Base-by-base conservation (phyloP, 2,113 vertebrate species). In the Xenus cinereus region DNA sequence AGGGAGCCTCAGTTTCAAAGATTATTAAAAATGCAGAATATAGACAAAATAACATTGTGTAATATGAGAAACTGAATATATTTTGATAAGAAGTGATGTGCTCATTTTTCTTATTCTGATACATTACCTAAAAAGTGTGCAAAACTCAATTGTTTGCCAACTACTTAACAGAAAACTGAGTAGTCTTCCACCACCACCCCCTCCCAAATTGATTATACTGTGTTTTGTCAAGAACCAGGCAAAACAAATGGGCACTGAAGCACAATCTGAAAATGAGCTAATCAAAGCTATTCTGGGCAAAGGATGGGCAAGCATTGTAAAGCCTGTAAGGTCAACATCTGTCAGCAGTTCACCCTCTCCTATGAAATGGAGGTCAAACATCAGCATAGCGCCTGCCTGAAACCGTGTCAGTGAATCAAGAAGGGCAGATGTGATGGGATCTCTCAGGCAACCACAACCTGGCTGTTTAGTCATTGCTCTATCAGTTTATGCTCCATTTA, bases 241-340 rank as follows among this genome's bases (percentile, higher is more conserved):
- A 89, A 92, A 94, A 71, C n/a, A 90, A 91, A 75, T 6, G 24
- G 57, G 35, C 45, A 63, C 43, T 45, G 73, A 90, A 84, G 69
- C 83, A 92, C 37, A 32, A 27, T 26, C 69, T 69, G 86, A 90
- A 93, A 96, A 90, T 3, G 12, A 97, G 35, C 35, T 96, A 89
- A 95, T 92, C 83, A 90, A 45, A 91, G 33, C 28, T 93, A 26
- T 73, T 89, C 35, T 43, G 71, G 50, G 32, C 30, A 79, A 84
- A 87, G 50, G 45, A 28, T 12, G 54, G 84, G 63, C 59, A 93
- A 82, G 57, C 57, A 19, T 6, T 24, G 20, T 37, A 90, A 88
- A 88, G 88, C 48, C 94, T 75, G 27, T 45, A 64, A 93, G 80
- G 80, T 94, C 89, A 95, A 92, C 86, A 90, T 93, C 86, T 97